Percentiles rank a stretch among this genome's conserved stretches.
Conservation (phyloP, 2,797 vertebrate species). For the Chromobotia macracanthus region DNA sequence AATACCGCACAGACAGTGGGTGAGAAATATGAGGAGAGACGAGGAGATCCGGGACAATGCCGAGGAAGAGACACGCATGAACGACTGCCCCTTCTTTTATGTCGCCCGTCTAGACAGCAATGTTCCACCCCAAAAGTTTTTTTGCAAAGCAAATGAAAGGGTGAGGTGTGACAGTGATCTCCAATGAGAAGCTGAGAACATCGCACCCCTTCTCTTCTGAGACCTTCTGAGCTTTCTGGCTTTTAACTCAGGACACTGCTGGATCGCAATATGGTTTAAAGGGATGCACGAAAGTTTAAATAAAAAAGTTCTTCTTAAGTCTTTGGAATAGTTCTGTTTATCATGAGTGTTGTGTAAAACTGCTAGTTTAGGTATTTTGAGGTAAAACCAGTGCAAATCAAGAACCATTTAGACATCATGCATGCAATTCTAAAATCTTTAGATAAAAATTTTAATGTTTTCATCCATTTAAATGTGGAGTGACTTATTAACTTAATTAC, state of each 20-base stretch:
- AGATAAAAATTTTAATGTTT: too few species aligned
- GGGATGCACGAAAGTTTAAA: neutral
- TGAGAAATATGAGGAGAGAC: constrained; percentile 64
- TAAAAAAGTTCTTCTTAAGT: neutral
- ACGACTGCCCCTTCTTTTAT: constrained; percentile 71
- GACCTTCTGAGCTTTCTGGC: neutral
- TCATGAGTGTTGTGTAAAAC: too few species aligned
- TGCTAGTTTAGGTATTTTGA: too few species aligned
- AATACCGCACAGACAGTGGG: constrained; percentile 73
- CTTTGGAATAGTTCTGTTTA: neutral
- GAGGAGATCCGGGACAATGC: constrained; percentile 70
- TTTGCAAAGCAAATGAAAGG: constrained; percentile 52
- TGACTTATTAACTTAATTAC: too few species aligned
- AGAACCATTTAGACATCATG: too few species aligned
- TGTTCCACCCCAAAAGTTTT: constrained; percentile 65
- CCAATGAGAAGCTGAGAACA: constrained; percentile 29
- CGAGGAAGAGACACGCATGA: constrained; percentile 65
- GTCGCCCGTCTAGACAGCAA: constrained; percentile 75
- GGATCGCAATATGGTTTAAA: neutral
- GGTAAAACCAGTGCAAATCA: too few species aligned
- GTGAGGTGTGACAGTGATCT: constrained; percentile 46
- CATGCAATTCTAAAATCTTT: too few species aligned
- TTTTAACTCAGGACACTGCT: constrained; percentile 11
- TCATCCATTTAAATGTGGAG: too few species aligned
- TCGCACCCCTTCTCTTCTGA: constrained; percentile 3